Evolutionary conservation across 1,140 invertebrate species (phyloP).

Genomic region (Drosophila pseudoobscura): DNA sequence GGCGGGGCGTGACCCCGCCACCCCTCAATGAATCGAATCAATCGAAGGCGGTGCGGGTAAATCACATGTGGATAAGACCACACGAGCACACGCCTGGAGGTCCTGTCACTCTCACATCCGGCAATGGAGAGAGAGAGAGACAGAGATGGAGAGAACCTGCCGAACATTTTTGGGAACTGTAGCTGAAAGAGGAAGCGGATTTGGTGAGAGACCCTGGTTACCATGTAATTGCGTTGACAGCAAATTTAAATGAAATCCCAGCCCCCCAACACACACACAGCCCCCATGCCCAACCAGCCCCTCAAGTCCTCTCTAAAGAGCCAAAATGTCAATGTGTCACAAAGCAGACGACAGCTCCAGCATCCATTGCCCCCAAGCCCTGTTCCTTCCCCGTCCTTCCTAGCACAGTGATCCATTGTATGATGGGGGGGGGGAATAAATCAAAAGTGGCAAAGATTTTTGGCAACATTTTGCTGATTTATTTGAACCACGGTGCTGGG

Average conservation of each 20-base stretch:
- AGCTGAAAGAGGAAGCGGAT: conserved; percentile 40
- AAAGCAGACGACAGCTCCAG: conserved; percentile 66
- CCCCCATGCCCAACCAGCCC: no score
- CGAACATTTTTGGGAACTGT: no score
- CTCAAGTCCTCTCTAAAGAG: neutral
- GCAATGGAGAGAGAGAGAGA: no score
- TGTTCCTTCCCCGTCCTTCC: no score
- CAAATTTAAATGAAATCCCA: conserved; percentile 80
- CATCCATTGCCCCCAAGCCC: neutral
- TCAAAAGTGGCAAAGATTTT: conserved; percentile 40
- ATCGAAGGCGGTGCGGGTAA: conserved; percentile 35
- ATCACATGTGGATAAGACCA: no score
- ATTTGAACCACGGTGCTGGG: conserved; percentile 30
- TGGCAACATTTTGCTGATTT: conserved; percentile 32
- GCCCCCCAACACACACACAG: conserved; percentile 4
- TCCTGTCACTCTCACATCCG: no score
- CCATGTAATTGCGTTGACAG: conserved; percentile 81
- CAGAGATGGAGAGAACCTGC: no score
- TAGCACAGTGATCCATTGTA: no score
- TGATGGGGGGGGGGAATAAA: conserved; percentile 8
- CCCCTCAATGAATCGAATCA: conserved; percentile 59
- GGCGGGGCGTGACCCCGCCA: neutral
- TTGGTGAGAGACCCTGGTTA: conserved; percentile 39
- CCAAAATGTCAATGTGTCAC: conserved; percentile 74
- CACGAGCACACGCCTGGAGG: no score